Conservation (phyloP, 2,797 vertebrate genomes). For the Coilia nasus region DNA sequence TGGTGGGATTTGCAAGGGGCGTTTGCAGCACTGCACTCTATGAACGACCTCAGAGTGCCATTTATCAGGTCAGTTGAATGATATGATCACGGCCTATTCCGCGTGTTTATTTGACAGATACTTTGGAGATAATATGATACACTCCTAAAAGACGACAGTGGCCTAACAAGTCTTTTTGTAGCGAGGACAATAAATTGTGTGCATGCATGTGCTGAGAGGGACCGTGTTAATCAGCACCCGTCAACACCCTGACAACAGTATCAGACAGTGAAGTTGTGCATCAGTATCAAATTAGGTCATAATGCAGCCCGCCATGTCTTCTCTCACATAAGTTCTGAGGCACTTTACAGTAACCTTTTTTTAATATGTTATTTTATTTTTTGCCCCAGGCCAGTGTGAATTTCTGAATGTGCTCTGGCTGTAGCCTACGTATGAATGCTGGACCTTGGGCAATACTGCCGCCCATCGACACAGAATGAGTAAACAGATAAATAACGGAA, state of each 20-base stretch:
- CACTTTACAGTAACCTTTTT: neutral
- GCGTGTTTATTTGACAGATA: too few species aligned
- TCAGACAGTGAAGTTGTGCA: neutral
- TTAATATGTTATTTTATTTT: neutral
- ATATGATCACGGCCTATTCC: too few species aligned
- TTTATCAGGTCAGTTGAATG: conserved; percentile 84
- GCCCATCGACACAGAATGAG: neutral
- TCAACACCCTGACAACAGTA: too few species aligned
- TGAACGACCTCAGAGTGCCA: conserved; percentile 95
- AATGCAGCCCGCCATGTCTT: neutral
- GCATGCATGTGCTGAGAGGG: too few species aligned
- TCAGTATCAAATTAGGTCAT: neutral
- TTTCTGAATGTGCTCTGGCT: neutral
- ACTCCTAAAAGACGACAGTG: too few species aligned
- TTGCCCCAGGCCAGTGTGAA: neutral
- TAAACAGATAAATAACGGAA: neutral
- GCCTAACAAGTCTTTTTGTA: too few species aligned
- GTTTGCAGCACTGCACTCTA: conserved; percentile 87
- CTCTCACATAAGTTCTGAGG: neutral
- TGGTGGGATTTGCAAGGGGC: conserved; percentile 96
- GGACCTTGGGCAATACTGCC: neutral
- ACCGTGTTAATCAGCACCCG: too few species aligned
- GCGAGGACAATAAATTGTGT: too few species aligned
- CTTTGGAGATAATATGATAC: too few species aligned
- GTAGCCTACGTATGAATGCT: neutral